Conservation (phyloP, 2,797 vertebrate species). For the Danio jaintianensis region DNA sequence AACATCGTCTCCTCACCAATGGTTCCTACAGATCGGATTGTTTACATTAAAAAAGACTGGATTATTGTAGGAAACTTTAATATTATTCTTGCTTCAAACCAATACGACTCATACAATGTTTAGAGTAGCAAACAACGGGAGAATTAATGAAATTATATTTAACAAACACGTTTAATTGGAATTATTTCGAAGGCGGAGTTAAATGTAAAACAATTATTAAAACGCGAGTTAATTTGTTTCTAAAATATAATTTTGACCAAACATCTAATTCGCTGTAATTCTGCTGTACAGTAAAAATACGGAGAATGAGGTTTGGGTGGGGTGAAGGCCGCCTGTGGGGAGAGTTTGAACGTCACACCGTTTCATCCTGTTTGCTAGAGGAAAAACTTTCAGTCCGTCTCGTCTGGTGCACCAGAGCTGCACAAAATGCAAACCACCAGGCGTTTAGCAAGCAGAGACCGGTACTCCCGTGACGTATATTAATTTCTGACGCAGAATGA, state of each 20-base stretch:
- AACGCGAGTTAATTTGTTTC: background rate
- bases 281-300: background rate
- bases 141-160: background rate
- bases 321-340: constrained; percentile 66
- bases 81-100: background rate
- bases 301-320: constrained; percentile 51
- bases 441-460: background rate
- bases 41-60: background rate
- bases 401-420: constrained; percentile 28
- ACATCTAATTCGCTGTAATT: background rate
- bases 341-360: constrained; percentile 73
- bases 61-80: background rate
- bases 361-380: constrained; percentile 72
- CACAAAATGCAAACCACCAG: background rate
- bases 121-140: background rate
- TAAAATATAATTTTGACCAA: background rate
- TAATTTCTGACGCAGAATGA: background rate
- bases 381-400: constrained; percentile 54
- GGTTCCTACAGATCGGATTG: constrained; percentile 45
- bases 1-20: background rate
- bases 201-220: background rate
- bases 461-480: background rate
- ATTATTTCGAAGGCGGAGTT: background rate
- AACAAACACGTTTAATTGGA: background rate
- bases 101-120: background rate